Percentiles rank a stretch among this genome's conserved stretches.
Evolutionary conservation across 2,113 vertebrate species (phyloP).

Genomic region (Ceyx cyanopectus): DNA sequence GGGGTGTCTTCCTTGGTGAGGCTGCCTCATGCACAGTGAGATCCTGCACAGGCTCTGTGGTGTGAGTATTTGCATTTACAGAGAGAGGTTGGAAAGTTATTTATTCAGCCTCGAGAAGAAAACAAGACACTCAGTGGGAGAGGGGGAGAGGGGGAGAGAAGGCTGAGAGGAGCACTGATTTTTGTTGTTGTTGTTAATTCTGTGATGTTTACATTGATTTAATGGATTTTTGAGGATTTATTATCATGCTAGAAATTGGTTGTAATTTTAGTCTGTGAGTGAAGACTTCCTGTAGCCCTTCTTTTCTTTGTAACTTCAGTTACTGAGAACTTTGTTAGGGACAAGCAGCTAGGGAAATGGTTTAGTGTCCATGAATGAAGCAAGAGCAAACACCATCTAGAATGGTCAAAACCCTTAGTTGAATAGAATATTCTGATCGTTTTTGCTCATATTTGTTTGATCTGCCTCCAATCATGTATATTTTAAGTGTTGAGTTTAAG

Average conservation of each 20-base stretch:
- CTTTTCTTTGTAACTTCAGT: background rate
- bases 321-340: background rate
- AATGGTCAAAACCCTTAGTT: background rate
- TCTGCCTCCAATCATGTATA: background rate
- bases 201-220: background rate
- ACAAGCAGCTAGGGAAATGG: background rate
- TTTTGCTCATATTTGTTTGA: background rate
- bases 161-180: background rate
- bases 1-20: background rate
- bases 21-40: accelerated
- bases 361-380: background rate
- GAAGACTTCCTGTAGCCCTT: background rate
- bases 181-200: background rate
- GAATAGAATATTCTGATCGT: background rate
- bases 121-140: background rate
- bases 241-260: background rate
- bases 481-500: background rate
- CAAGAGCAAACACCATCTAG: background rate
- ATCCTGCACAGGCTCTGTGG: background rate
- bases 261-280: background rate
- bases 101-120: background rate
- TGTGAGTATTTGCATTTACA: background rate
- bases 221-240: background rate
- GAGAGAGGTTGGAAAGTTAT: background rate
- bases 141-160: background rate